A percentile compares a stretch with the other conserved stretches of the same genome.
phyloP scores from a whole-genome alignment of 2,113 vertebrate genomes.

The Tauraco erythrolophus region DNA sequence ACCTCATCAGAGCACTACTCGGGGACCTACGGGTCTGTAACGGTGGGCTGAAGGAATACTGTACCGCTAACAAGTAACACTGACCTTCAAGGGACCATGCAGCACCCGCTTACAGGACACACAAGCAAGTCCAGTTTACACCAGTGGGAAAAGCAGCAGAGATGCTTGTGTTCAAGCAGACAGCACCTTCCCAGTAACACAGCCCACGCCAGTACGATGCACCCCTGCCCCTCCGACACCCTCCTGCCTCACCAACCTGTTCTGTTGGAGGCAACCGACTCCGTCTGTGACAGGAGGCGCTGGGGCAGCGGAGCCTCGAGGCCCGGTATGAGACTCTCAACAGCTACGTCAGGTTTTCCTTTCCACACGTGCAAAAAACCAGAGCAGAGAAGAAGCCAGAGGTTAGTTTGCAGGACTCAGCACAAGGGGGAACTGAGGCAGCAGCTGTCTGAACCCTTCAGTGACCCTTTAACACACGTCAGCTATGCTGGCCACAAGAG shows the following conservation, averaged over 20 bases:
- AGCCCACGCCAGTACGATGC: fast-evolving
- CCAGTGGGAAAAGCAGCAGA: not conserved
- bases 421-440: not conserved
- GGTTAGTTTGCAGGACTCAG: conserved; percentile 28
- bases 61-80: fast-evolving
- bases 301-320: conserved; percentile 87
- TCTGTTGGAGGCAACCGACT: conserved; percentile 81
- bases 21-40: not conserved
- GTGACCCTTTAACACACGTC: fast-evolving
- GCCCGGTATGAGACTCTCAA: conserved; percentile 93
- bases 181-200: too few relatives aligned
- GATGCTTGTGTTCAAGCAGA: fast-evolving
- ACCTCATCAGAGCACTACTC: fast-evolving
- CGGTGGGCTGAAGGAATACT: not conserved
- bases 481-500: not conserved
- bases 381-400: conserved; percentile 57
- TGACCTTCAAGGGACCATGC: not conserved
- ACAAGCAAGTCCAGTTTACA: not conserved
- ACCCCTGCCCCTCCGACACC: not conserved
- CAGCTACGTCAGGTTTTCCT: conserved; percentile 82
- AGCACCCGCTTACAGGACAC: not conserved
- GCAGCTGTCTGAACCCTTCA: not conserved
- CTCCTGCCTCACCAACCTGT: conserved; percentile 85
- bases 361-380: conserved; percentile 6
- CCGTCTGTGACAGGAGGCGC: conserved; percentile 82